Evolutionary conservation across 1,140 invertebrate species (phyloP).

Genomic region (Xylocopa sonorina): DNA sequence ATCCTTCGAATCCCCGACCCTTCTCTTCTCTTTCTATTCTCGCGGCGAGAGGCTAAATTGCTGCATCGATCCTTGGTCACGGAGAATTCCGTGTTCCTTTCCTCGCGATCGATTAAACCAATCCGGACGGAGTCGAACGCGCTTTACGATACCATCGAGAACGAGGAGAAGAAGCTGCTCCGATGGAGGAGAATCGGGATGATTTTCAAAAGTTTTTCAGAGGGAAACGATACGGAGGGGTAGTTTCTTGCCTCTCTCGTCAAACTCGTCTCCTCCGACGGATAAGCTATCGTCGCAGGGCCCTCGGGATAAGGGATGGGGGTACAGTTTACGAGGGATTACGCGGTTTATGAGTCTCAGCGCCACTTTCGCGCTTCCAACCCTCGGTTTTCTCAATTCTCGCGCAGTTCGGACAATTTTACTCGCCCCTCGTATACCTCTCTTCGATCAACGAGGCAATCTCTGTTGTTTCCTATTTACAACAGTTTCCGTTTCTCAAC

Average conservation of each 20-base stretch:
- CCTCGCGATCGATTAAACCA: constrained; percentile 58
- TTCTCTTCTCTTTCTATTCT: constrained; percentile 22
- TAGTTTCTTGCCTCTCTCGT: constrained; percentile 47
- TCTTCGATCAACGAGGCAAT: background rate
- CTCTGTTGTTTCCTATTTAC: constrained; percentile 8
- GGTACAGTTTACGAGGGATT: constrained; percentile 76
- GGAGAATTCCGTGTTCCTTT: constrained; percentile 32
- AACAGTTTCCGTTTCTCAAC: background rate
- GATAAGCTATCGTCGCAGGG: constrained; percentile 57
- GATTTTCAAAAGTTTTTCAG: background rate
- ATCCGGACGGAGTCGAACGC: constrained; percentile 55
- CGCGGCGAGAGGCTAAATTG: constrained; percentile 44
- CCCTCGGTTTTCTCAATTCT: constrained; percentile 21
- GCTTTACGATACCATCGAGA: constrained; percentile 19
- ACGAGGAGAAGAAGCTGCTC: no score
- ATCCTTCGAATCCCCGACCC: constrained; percentile 26
- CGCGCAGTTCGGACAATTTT: constrained; percentile 58
- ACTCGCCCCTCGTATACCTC: constrained; percentile 48
- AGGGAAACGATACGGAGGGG: background rate
- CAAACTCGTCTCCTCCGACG: constrained; percentile 49
- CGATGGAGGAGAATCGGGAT: background rate
- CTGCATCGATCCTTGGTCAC: constrained; percentile 49
- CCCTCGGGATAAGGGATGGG: constrained; percentile 64
- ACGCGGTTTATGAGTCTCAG: constrained; percentile 75
- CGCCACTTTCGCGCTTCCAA: constrained; percentile 30